Conservation (phyloP, 2,797 vertebrate genomes). For the Lateolabrax maculatus region DNA sequence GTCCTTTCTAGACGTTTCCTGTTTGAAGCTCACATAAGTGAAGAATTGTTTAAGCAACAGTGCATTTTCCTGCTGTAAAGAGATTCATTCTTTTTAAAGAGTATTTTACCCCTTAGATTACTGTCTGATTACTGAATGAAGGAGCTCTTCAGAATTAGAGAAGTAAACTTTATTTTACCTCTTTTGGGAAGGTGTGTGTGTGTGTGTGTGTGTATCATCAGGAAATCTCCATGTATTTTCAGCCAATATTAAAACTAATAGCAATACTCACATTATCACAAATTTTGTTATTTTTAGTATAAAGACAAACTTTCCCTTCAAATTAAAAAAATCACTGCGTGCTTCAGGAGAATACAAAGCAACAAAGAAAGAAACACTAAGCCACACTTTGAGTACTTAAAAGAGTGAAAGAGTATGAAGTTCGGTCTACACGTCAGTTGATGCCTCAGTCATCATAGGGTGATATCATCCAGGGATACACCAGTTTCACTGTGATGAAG, state of each 20-base stretch:
- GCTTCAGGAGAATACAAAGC: not conserved
- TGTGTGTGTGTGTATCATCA: not conserved
- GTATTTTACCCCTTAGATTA: not conserved
- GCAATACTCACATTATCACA: not conserved
- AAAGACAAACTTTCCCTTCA: not conserved
- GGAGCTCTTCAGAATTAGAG: not conserved
- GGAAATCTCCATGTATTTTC: slow-evolving; percentile 1
- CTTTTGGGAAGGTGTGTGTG: not conserved
- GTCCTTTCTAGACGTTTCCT: not conserved
- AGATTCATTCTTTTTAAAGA: not conserved
- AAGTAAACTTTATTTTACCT: not conserved
- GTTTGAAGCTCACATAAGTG: slow-evolving; percentile 6
- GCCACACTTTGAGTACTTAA: not conserved
- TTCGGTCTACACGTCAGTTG: not conserved
- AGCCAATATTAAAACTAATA: not conserved
- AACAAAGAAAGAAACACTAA: not conserved
- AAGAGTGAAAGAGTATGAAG: not conserved
- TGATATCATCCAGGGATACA: slow-evolving; percentile 20
- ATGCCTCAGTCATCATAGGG: not conserved
- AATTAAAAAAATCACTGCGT: not conserved
- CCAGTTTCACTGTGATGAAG: not conserved
- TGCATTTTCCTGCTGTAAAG: not conserved
- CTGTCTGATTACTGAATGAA: not conserved
- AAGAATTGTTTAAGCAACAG: not conserved
- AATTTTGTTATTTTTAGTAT: not conserved